Evolutionary conservation across 2,888 invertebrate species (phyloP).

Genomic region (Atethmia centrago): DNA sequence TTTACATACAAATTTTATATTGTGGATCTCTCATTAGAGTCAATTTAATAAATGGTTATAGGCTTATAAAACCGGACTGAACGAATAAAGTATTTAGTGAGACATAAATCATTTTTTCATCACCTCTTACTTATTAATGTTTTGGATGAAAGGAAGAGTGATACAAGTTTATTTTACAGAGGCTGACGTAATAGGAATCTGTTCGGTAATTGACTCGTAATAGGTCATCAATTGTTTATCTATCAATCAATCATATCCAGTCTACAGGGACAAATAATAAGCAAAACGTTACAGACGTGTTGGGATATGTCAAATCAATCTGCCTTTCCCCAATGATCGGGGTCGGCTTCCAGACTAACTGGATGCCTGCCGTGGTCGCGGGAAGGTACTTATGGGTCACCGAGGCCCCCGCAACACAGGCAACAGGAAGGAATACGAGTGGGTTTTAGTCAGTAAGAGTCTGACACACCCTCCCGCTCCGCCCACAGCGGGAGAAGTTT

Average conservation of each 20-base stretch:
- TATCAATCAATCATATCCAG: neutral
- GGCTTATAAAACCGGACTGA: constrained; percentile 45
- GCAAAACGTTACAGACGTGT: neutral
- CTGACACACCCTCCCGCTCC: too few species aligned
- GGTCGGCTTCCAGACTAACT: neutral
- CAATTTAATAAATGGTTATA: constrained; percentile 41
- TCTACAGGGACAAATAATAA: neutral
- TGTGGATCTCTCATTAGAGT: constrained; percentile 41
- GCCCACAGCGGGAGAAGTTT: too few species aligned
- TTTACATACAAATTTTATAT: too few species aligned
- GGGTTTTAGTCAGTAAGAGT: too few species aligned
- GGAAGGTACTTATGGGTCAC: too few species aligned
- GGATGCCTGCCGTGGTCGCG: too few species aligned
- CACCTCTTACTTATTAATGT: constrained; percentile 28
- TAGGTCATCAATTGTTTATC: neutral
- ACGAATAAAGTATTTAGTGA: constrained; percentile 35
- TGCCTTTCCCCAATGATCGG: neutral
- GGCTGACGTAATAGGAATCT: constrained; percentile 4
- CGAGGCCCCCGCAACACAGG: too few species aligned
- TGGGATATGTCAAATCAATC: neutral
- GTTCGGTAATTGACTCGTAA: constrained; percentile 2
- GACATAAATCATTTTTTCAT: constrained; percentile 50
- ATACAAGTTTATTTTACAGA: constrained; percentile 3
- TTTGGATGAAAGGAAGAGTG: constrained; percentile 38
- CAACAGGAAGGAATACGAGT: too few species aligned